These are phyloP conservation scores for Ctenoplectra terminalis DNA, from an alignment of 1,140 invertebrate genomes.

Conservation along the genomic window DNA sequence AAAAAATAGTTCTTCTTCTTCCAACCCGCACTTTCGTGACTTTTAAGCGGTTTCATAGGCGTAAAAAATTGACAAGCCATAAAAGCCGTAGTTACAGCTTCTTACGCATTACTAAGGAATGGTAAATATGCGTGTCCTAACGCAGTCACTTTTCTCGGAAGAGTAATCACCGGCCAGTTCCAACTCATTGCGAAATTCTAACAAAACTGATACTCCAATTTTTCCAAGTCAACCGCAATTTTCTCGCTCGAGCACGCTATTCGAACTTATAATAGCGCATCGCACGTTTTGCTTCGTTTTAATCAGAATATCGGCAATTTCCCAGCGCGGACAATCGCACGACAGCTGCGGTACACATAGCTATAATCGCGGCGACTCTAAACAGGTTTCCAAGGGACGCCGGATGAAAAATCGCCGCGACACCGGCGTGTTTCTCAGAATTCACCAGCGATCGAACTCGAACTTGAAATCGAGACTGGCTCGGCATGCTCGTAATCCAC, in stretches of 20 bases:
- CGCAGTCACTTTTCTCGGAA: neutral
- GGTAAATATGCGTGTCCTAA: neutral
- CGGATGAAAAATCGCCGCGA: slow-evolving; percentile 50
- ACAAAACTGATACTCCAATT: neutral
- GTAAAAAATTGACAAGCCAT: neutral
- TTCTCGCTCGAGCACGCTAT: too few relatives aligned
- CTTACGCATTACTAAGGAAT: neutral
- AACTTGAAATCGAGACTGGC: slow-evolving; percentile 59
- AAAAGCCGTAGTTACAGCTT: neutral
- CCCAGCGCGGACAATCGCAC: neutral
- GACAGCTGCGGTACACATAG: neutral
- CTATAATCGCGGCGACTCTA: slow-evolving; percentile 26
- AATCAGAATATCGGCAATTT: slow-evolving; percentile 52
- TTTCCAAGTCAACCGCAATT: neutral
- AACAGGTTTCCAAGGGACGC: slow-evolving; percentile 55
- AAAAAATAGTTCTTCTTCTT: neutral
- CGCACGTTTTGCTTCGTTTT: neutral
- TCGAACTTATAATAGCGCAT: neutral
- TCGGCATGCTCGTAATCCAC: slow-evolving; percentile 11
- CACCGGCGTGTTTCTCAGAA: slow-evolving; percentile 48
- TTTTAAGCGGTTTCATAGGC: neutral
- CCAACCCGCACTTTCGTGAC: neutral
- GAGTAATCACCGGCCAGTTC: neutral
- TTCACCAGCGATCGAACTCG: slow-evolving; percentile 56
- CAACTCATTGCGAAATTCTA: neutral